Percentiles rank a stretch among this genome's conserved stretches.
Evolutionary conservation across 1,140 invertebrate species (phyloP).

Genomic region (Drosophila nebulosa): DNA sequence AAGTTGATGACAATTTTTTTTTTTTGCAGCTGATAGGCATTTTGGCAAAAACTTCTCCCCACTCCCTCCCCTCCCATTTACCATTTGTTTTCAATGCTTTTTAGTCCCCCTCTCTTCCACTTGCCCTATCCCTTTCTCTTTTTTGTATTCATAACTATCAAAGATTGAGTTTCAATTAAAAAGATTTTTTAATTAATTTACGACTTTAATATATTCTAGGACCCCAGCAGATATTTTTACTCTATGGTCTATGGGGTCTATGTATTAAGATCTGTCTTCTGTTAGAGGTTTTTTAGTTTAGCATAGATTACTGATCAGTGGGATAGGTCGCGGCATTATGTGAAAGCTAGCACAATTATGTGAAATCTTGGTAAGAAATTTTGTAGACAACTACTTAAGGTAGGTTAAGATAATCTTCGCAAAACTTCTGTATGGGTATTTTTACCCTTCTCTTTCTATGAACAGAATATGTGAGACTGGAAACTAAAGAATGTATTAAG

Average conservation of each 20-base stretch:
- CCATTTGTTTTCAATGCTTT: background rate
- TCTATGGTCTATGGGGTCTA: background rate
- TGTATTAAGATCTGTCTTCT: too few species aligned
- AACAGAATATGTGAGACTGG: too few species aligned
- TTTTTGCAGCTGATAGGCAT: constrained; percentile 51
- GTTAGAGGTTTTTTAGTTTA: too few species aligned
- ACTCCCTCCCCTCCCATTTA: background rate
- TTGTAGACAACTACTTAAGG: too few species aligned
- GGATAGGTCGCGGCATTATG: too few species aligned
- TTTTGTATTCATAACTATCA: background rate
- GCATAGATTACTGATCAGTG: too few species aligned
- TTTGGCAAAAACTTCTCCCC: constrained; percentile 3
- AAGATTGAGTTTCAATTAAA: constrained; percentile 38
- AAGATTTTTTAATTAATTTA: constrained; percentile 66
- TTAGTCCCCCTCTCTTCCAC: background rate
- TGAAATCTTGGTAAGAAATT: too few species aligned
- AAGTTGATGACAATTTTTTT: constrained; percentile 54
- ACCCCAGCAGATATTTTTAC: background rate
- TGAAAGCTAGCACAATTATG: too few species aligned
- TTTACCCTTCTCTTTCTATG: too few species aligned
- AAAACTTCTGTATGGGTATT: too few species aligned
- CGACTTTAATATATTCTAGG: constrained; percentile 30
- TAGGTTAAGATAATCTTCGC: too few species aligned
- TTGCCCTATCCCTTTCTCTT: background rate
- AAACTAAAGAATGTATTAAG: too few species aligned